phyloP scores from a whole-genome alignment of 2,113 vertebrate species.

The Aleadryas rufinucha region DNA sequence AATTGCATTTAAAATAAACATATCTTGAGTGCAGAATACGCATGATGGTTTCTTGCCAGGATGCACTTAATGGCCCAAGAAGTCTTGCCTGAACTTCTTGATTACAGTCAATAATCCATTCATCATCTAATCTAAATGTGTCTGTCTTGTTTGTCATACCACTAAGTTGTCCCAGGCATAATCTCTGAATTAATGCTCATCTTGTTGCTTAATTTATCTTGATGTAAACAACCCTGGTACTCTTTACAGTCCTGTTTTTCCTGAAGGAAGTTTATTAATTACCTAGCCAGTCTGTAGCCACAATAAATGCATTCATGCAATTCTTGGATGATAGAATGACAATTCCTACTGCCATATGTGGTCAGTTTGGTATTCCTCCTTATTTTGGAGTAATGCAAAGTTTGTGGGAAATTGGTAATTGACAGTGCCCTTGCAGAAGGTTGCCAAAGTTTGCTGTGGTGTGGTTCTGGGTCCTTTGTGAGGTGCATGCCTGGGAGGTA shows the following conservation, averaged over 20 bases:
- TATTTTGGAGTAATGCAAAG: not conserved
- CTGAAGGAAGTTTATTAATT: not conserved
- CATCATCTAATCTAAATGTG: not conserved
- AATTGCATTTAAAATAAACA: conserved; percentile 13
- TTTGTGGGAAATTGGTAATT: not conserved
- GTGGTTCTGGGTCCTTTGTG: not conserved
- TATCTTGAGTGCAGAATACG: not conserved
- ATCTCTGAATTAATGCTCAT: conserved; percentile 6
- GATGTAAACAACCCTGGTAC: not conserved
- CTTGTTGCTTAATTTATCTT: conserved; percentile 4
- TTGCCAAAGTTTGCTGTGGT: not conserved
- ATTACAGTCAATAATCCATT: conserved; percentile 15
- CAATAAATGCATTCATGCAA: not conserved
- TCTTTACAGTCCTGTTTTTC: not conserved
- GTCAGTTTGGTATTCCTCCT: not conserved
- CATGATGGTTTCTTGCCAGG: not conserved
- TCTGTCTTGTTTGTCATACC: not conserved
- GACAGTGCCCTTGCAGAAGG: not conserved
- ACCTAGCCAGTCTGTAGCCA: not conserved
- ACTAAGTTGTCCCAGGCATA: not conserved
- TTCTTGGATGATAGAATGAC: not conserved
- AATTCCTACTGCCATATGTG: not conserved
- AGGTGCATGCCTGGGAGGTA: not conserved
- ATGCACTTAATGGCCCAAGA: not conserved
- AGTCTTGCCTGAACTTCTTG: not conserved